Percentiles rank a stretch among this genome's conserved stretches.
Evolutionary conservation across 1,140 invertebrate genomes (phyloP).

Genomic region (Drosophila suzukii): DNA sequence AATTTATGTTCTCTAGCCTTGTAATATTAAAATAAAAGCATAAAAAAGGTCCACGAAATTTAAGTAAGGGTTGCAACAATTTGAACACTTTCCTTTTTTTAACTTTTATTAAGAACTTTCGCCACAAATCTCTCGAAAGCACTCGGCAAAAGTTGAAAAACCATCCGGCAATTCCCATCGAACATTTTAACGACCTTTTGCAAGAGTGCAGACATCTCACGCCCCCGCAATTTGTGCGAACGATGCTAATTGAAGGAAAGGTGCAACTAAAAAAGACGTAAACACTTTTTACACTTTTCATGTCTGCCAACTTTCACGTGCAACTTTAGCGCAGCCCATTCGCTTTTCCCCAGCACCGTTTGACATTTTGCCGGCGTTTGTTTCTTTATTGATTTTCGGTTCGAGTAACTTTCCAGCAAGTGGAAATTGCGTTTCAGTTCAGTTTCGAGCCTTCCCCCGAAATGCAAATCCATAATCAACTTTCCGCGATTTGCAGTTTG

Average conservation of each 20-base stretch:
- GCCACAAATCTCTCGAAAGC: neutral
- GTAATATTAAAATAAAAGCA: no score
- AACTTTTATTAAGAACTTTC: neutral
- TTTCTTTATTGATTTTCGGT: slow-evolving; percentile 68
- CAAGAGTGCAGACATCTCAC: neutral
- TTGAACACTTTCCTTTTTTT: neutral
- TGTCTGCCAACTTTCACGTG: slow-evolving; percentile 68
- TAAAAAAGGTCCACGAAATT: no score
- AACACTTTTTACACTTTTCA: slow-evolving; percentile 47
- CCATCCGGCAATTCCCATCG: slow-evolving; percentile 14
- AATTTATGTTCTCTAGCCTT: no score
- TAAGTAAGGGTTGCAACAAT: no score
- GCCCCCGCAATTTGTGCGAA: slow-evolving; percentile 25
- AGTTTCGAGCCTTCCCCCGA: slow-evolving; percentile 38
- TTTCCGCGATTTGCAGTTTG: slow-evolving; percentile 50
- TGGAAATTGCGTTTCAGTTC: slow-evolving; percentile 55
- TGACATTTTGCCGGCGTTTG: slow-evolving; percentile 59
- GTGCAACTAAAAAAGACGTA: slow-evolving; percentile 46
- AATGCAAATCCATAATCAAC: slow-evolving; percentile 77
- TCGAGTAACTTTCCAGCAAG: slow-evolving; percentile 60
- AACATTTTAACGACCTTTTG: slow-evolving; percentile 18
- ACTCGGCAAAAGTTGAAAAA: neutral
- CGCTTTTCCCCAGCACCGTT: slow-evolving; percentile 62
- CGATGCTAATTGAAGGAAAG: slow-evolving; percentile 49
- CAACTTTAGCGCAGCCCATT: slow-evolving; percentile 6